These are phyloP conservation scores for Neotoxoptera formosana DNA, from an alignment of 1,140 invertebrate genomes.

Conservation along the genomic window DNA sequence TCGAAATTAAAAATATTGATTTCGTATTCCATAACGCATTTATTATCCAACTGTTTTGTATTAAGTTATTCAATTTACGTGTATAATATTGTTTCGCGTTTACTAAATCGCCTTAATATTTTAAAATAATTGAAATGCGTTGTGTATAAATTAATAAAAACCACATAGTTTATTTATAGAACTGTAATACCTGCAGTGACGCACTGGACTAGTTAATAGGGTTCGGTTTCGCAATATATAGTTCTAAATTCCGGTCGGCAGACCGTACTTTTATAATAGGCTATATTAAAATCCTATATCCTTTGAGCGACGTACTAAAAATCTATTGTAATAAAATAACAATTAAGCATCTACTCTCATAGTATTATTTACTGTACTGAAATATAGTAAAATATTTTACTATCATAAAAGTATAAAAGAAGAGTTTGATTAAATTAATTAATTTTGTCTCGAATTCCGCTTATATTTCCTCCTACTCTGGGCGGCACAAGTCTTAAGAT, in stretches of 20 bases:
- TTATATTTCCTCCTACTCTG: not conserved
- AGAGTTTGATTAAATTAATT: not conserved
- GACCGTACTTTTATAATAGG: not conserved
- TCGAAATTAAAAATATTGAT: not conserved
- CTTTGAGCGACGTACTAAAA: not conserved
- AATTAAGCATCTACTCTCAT: not conserved
- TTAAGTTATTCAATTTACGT: not conserved
- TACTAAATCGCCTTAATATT: not conserved
- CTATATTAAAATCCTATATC: not conserved
- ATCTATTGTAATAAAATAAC: not conserved
- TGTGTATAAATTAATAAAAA: slow-evolving; percentile 17
- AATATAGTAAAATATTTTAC: not conserved
- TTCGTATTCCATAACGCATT: not conserved
- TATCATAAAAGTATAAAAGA: not conserved
- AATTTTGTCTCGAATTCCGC: not conserved
- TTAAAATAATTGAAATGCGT: not conserved
- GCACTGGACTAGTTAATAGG: not conserved
- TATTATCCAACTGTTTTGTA: not conserved
- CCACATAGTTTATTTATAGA: not conserved
- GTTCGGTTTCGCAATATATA: not conserved
- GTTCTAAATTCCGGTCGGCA: not conserved
- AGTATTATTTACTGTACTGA: not conserved
- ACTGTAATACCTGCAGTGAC: not conserved
- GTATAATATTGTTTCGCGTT: not conserved
- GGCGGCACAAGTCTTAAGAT: not conserved